Evolutionary conservation across 2,113 vertebrate species (phyloP), one percentile per base, ranked within the genome.

Genomic region (Globicephala melas): DNA sequence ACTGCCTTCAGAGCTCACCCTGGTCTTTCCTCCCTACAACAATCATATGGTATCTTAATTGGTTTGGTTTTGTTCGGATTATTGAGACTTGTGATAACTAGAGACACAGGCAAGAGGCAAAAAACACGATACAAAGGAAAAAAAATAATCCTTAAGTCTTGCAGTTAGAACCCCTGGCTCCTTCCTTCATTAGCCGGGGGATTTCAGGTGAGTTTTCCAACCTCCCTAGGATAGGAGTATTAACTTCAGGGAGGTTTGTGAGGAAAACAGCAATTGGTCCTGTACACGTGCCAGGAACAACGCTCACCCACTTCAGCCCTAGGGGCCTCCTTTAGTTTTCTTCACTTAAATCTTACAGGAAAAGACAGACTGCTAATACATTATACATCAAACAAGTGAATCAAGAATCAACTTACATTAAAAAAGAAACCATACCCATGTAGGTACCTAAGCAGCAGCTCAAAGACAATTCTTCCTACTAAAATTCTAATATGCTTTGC

Each of bases 371-470:
- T 79, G 26, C 79, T 89, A 55, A 92, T 70, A 14, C 36, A 82
- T 73, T 41, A 84, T 62, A 63, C 26, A 86, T 73, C n/a, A 38
- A 81, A 96, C 28, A 96, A 91, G 14, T 53, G 5, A 83, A 84
- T 55, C 8, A 94, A 95, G 5, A 80, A 70, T 41, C n/a, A 86
- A 6, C n/a, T 94, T 80, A 91, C 47, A 85, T 93, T 91, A 88
- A 82, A 87, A 91, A 97, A 80, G 41, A 91, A 95, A 80, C 17
- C 12, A 88, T 70, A 91, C 63, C 21, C 14, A 47, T 55, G 38
- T 62, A 89, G 26, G 36, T 86, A 62, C 15, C 18, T 60, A 91
- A 79, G 12, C n/a, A 47, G 38, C 33, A 95, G 53, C 17, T 89
- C 38, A 50, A 65, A 95, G 70, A 91, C 89, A 91, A 89, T 18